Conservation (phyloP, 30 jellyfish, hydroid and myxozoan species). For the Hydractinia symbiolongicarpus region DNA sequence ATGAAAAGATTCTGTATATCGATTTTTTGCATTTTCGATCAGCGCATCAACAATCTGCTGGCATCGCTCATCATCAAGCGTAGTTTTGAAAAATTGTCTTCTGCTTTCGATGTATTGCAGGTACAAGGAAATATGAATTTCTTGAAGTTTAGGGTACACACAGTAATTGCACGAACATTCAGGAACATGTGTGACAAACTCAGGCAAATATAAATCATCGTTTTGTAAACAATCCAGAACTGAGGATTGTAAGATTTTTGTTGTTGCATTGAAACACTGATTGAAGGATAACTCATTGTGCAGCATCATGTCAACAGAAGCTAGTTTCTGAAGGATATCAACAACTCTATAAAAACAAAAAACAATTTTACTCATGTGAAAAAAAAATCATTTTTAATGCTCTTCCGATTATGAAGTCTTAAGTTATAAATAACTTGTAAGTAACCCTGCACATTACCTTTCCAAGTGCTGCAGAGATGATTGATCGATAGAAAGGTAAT, state of each 20-base stretch:
- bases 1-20: background rate
- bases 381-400: background rate
- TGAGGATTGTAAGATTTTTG: background rate
- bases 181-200: background rate
- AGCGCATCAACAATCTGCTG: background rate
- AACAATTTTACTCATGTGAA: background rate
- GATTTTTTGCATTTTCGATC: constrained; percentile 14
- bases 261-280: background rate
- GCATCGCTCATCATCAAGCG: background rate
- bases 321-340: constrained; percentile 10
- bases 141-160: constrained; percentile 3
- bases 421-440: background rate
- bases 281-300: background rate
- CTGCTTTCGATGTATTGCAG: constrained; percentile 25
- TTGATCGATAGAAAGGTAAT: background rate
- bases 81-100: background rate
- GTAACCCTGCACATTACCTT: background rate
- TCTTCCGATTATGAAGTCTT: background rate
- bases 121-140: background rate
- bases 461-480: too few species aligned
- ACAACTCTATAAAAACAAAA: constrained; percentile 5
- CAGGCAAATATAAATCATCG: constrained; percentile 11
- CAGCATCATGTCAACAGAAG: constrained; percentile 17
- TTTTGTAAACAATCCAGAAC: constrained; percentile 9
- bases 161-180: constrained; percentile 21